phyloP scores from a whole-genome alignment of 1,140 invertebrate species.

The Heliothis virescens region DNA sequence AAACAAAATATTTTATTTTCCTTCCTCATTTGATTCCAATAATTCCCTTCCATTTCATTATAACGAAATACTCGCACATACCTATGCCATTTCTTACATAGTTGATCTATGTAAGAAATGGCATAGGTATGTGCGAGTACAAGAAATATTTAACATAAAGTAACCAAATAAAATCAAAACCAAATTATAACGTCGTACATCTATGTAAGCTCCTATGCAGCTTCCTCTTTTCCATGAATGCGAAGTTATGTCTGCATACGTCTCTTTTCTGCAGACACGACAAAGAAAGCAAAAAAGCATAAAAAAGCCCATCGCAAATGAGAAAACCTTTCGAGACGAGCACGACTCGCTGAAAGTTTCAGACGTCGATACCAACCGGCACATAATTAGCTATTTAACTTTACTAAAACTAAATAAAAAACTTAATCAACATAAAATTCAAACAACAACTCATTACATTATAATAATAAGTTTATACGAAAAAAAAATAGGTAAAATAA shows the following conservation, averaged over 20 bases:
- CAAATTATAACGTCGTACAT: background rate
- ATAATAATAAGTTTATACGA: conserved; percentile 44
- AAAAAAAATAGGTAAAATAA: conserved; percentile 42
- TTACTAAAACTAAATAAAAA: conserved; percentile 6
- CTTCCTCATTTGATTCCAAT: no score
- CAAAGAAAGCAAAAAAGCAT: conserved; percentile 29
- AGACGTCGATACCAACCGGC: conserved; percentile 19
- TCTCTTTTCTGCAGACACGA: conserved; percentile 17
- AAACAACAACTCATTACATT: conserved; percentile 45
- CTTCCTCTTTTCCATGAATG: background rate
- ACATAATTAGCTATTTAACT: conserved; percentile 26
- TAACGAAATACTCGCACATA: no score
- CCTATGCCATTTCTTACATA: no score
- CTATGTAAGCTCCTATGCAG: background rate
- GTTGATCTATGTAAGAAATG: no score
- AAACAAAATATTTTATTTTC: no score
- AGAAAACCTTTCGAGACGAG: conserved; percentile 29
- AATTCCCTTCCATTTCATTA: no score
- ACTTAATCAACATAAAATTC: conserved; percentile 30
- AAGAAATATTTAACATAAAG: background rate
- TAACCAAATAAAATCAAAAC: background rate
- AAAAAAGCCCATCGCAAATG: conserved; percentile 23
- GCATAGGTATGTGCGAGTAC: no score
- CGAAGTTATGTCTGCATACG: conserved; percentile 16
- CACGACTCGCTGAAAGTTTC: conserved; percentile 11